A percentile compares a stretch with the other conserved stretches of the same genome.
Evolutionary conservation across 2,113 vertebrate genomes (phyloP).

Genomic region (cattle (Bos taurus)): DNA sequence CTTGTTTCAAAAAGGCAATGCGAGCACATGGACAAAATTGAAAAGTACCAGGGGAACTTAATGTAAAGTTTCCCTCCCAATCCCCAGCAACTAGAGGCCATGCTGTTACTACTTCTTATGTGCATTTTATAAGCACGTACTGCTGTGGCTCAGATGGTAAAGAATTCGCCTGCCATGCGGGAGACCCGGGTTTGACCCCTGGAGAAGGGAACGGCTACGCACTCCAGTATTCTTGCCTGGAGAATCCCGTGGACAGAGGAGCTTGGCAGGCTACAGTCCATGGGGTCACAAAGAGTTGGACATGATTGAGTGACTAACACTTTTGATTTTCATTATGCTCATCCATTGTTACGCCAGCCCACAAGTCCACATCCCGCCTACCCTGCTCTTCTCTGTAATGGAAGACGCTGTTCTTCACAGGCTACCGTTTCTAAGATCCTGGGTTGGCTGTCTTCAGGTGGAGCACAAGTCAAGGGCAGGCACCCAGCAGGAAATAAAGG

Average conservation of each 20-base stretch:
- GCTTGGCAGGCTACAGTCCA: neutral
- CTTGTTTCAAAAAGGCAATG: neutral
- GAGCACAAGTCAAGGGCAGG: neutral
- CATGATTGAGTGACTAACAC: neutral
- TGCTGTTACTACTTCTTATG: neutral
- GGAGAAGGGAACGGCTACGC: neutral
- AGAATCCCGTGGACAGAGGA: neutral
- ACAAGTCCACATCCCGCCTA: accelerated
- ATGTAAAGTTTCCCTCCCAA: neutral
- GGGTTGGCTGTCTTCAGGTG: neutral
- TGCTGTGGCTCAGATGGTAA: neutral
- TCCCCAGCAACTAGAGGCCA: neutral
- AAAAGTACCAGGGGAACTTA: neutral
- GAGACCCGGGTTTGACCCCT: neutral
- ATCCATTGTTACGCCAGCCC: accelerated
- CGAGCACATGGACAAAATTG: neutral
- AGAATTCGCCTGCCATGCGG: neutral
- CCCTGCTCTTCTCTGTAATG: accelerated
- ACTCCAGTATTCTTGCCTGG: neutral
- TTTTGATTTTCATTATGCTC: neutral
- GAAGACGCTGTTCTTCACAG: neutral
- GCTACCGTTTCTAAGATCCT: neutral
- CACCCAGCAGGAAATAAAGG: accelerated
- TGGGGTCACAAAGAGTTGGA: neutral
- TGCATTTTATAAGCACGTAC: neutral